Evolutionary conservation across 2,888 invertebrate species (phyloP).

Genomic region (Onchidella celtica): DNA sequence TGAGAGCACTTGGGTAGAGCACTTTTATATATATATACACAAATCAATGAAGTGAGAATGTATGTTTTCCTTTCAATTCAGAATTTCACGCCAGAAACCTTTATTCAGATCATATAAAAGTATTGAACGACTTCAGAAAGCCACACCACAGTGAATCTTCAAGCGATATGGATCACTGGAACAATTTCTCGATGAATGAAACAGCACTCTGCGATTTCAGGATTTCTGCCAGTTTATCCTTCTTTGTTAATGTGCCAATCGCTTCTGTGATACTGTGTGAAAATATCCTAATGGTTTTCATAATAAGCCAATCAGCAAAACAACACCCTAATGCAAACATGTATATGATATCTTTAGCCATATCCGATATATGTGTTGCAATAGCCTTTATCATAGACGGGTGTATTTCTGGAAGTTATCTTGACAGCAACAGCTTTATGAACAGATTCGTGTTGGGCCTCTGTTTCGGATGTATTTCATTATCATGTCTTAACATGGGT

Average conservation of each 20-base stretch:
- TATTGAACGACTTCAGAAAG: too few relatives aligned
- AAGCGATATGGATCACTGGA: neutral
- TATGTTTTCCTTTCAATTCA: too few relatives aligned
- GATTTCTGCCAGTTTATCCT: too few relatives aligned
- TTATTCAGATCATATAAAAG: too few relatives aligned
- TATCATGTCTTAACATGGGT: neutral
- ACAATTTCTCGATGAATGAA: neutral
- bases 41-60: too few relatives aligned
- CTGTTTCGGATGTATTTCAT: neutral
- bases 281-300: neutral
- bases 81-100: too few relatives aligned
- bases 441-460: too few relatives aligned
- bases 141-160: neutral
- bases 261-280: neutral
- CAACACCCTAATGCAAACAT: constrained; percentile 3
- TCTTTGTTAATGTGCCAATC: neutral
- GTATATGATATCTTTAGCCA: neutral
- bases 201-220: neutral
- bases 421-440: too few relatives aligned
- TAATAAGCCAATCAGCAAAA: neutral
- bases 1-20: too few relatives aligned
- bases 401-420: too few relatives aligned
- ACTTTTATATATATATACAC: too few relatives aligned
- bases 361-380: neutral
- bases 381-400: neutral